Base-by-base conservation (phyloP, 2,888 invertebrate species). In the Caenorhabditis imperialis region DNA sequence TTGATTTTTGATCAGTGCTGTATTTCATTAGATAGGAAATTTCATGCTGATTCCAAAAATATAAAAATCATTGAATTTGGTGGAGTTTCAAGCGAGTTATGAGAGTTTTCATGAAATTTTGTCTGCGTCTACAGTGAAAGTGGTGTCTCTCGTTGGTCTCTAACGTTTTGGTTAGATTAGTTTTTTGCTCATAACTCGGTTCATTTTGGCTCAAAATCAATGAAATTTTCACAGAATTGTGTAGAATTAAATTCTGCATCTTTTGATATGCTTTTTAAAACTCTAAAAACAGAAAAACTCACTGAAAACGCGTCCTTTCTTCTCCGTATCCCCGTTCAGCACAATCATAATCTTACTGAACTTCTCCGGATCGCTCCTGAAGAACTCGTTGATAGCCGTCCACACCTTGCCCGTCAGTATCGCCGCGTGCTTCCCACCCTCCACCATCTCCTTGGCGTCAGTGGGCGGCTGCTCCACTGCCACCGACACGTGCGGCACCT, bases 301-400 rank as follows among this genome's bases (percentile, higher is more conserved):
- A 72, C 72, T 58, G 30, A 42, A 72, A 1, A 54, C 51, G 12
- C 33, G 33, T 40, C 60, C 72, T 20, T 10, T 37, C 6, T n/a
- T 45, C n/a, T 53, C 20, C 3, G 8, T 10, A 14, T 65, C 60
- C 0, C 7, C 16, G 6, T 10, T 5, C 20, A 72, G 10, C 22
- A 40, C 16, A 12, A 47, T 2, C 0, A 44, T n/a, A 16, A 67
- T 14, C 2, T 50, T 10, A 1, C 37, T 45, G 25, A 73, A 67
- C 6, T 18, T 14, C 5, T 42, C 35, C 3, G 67, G 65, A 40
- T 67, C 73, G 5, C 40, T 37, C 30, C 37, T 40, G 47, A 58
- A 69, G 10, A 33, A 7, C n/a, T 53, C 20, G 23, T 70, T 61
- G 22, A 23, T 23, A 14, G 10, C 48, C 2, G 30, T 25, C 40